Base-by-base conservation (phyloP, 2,113 vertebrate species). In the Siniperca chuatsi region DNA sequence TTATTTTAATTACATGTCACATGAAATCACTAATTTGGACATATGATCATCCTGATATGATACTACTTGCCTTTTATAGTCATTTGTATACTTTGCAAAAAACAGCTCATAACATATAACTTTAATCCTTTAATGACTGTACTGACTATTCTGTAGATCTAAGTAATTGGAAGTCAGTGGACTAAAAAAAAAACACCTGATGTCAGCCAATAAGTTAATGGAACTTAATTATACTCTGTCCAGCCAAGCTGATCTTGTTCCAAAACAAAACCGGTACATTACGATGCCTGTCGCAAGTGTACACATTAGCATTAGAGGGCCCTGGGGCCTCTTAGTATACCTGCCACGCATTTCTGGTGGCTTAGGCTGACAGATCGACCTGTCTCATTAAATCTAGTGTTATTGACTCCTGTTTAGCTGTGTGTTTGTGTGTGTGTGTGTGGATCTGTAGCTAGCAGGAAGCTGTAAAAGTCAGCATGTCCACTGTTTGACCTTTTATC, bases 121-220 rank as follows among this genome's bases (percentile, higher is more conserved):
- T 13, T 50, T 29, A 90, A 91, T 90, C 86, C 64, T 74, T 61
- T 88, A 94, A 89, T 84, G 83, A 85, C 76, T 61, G 57, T 89
- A 89, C 92, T 84, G 68, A 84, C 77, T 55, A n/a, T 79, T 78
- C 86, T 50, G 84, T 71, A 80, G 8, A 29, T 74, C 13, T 50
- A 33, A 79, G 71, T 88, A 91, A 92, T 69, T 78, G 81, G 60
- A 89, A 92, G 75, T 90, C 75, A 88, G 12, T 84, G 79, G 52
- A 80, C 67, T 80, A 48, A 65, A 83, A 87, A 76, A 85, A 76
- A 85, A 83, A 76, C 73, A 50, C 80, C 73, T 86, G 68, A 92
- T 82, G 79, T 88, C 70, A 89, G 79, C 79, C 91, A 91, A 90
- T 92, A 83, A 81, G 77, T 89, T 90, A 92, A 93, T 92, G 79